A percentile compares a stretch with the other conserved stretches of the same genome.
These are phyloP conservation scores for Malurus melanocephalus DNA, from an alignment of 2,113 vertebrate species.

Conservation along the genomic window DNA sequence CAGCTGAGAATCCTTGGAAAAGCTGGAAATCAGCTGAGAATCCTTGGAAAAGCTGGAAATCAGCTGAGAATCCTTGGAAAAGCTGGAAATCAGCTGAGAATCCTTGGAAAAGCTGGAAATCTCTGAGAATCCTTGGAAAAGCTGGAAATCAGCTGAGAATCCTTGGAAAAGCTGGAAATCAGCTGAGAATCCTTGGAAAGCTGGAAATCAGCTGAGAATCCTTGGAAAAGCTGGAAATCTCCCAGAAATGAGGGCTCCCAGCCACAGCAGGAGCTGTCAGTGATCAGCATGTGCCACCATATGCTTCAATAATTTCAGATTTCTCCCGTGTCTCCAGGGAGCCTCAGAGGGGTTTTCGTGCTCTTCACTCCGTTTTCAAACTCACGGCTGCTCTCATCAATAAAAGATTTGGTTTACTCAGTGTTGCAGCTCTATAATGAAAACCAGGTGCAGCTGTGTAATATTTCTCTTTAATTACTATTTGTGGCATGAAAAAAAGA, in stretches of 20 bases:
- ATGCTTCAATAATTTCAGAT: conserved; percentile 61
- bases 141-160: too few species aligned
- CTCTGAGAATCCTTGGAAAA: too few species aligned
- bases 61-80: too few species aligned
- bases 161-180: too few species aligned
- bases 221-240: too few species aligned
- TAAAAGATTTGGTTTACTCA: conserved; percentile 69
- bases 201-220: too few species aligned
- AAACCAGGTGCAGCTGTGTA: conserved; percentile 68
- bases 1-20: too few species aligned
- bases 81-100: too few species aligned
- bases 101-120: too few species aligned
- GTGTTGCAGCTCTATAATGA: conserved; percentile 53
- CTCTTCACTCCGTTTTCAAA: conserved; percentile 43
- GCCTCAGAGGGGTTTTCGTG: conserved; percentile 17
- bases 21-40: too few species aligned
- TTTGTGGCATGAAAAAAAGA: conserved; percentile 39
- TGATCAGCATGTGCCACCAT: conserved; percentile 41
- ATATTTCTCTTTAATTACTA: conserved; percentile 82
- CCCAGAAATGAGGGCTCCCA: neutral
- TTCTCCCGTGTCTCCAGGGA: conserved; percentile 48
- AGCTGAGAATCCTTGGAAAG: too few species aligned
- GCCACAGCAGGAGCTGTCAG: neutral
- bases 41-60: too few species aligned
- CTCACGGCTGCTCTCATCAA: conserved; percentile 63